phyloP scores from a whole-genome alignment of 2,888 invertebrate genomes.

The Pilophorus perplexus region DNA sequence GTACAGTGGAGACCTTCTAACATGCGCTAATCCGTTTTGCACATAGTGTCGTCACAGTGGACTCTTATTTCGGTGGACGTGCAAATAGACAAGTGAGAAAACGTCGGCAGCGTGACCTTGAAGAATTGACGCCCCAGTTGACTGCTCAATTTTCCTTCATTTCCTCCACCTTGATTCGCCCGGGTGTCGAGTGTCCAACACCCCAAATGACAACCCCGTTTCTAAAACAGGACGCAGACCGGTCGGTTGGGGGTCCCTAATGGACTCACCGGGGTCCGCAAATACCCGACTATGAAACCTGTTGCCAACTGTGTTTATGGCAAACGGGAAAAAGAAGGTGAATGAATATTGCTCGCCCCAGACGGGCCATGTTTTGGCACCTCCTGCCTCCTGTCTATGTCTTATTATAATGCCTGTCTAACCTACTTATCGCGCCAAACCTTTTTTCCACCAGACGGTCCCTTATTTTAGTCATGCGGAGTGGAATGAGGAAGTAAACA shows the following conservation, averaged over 20 bases:
- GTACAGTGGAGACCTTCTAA: too few relatives aligned
- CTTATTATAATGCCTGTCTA: constrained; percentile 32
- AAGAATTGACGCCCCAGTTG: too few relatives aligned
- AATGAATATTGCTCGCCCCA: constrained; percentile 25
- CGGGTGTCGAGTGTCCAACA: constrained; percentile 1
- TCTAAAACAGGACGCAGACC: constrained; percentile 10
- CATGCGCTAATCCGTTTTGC: too few relatives aligned
- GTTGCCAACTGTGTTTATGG: constrained; percentile 32
- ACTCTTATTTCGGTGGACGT: too few relatives aligned
- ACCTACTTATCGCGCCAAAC: constrained; percentile 19
- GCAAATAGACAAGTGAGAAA: too few relatives aligned
- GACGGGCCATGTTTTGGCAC: constrained; percentile 34
- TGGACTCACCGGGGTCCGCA: constrained; percentile 8
- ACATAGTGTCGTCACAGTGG: too few relatives aligned
- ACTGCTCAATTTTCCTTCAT: too few relatives aligned
- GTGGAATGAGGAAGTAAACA: constrained; percentile 22
- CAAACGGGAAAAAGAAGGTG: background rate
- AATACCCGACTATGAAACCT: constrained; percentile 11
- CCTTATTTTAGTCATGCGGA: background rate
- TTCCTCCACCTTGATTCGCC: too few relatives aligned
- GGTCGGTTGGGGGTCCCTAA: constrained; percentile 8
- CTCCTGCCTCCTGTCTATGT: constrained; percentile 19
- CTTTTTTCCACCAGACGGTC: constrained; percentile 4
- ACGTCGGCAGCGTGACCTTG: too few relatives aligned
- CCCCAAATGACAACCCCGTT: background rate